Percentiles rank a stretch among this genome's conserved stretches.
Conservation (phyloP, 92 coral and sea anemone species). For the Bergia puertoricense region DNA sequence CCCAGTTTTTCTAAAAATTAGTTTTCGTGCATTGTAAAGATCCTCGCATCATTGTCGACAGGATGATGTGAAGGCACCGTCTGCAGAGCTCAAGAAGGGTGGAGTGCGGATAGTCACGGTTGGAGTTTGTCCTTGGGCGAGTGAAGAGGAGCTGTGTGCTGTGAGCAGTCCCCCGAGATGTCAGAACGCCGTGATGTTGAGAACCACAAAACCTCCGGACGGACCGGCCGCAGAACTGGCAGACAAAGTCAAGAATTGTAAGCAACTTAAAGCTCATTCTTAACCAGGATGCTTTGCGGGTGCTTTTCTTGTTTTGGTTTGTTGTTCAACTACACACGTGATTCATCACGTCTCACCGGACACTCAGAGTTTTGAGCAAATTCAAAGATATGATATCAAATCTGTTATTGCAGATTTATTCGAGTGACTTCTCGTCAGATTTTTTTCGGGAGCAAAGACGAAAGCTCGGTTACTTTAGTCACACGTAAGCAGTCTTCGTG, state of each 20-base stretch:
- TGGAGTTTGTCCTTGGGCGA: conserved; percentile 68
- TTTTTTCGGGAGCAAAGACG: no score
- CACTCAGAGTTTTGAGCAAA: no score
- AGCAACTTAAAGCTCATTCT: not conserved
- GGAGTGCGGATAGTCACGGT: conserved; percentile 68
- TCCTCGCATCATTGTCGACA: not conserved
- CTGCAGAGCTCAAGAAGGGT: conserved; percentile 50
- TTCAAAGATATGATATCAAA: no score
- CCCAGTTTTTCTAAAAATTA: no score
- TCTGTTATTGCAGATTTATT: no score
- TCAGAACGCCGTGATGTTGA: conserved; percentile 73
- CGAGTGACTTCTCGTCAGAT: no score
- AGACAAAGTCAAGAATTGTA: conserved; percentile 68
- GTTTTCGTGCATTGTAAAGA: no score
- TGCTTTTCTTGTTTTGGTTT: not conserved
- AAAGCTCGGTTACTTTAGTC: no score
- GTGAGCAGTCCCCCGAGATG: conserved; percentile 82
- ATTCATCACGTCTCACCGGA: not conserved
- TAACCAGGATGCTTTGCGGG: not conserved
- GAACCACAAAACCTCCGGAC: conserved; percentile 61
- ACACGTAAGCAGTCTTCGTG: no score
- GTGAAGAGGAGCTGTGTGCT: conserved; percentile 68
- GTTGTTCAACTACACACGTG: not conserved
- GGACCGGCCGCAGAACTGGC: conserved; percentile 74
- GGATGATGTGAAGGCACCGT: conserved; percentile 71